These are phyloP conservation scores for Orycteropus afer DNA, from an alignment of 2,113 vertebrate genomes.

Conservation along the genomic window DNA sequence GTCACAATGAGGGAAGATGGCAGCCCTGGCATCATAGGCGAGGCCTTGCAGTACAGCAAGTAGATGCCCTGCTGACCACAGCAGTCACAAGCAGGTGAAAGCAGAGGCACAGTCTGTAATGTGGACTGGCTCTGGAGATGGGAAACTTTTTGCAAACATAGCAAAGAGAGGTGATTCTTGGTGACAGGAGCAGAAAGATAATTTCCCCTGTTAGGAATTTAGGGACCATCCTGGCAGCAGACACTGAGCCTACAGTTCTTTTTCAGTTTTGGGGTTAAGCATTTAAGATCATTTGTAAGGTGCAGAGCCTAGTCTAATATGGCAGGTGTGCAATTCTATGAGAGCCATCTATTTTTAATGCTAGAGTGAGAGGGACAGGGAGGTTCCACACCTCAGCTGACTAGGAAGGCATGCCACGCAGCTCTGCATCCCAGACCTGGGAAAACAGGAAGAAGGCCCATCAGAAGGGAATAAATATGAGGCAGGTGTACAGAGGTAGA, in stretches of 20 bases:
- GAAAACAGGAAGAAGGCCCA: slow-evolving; percentile 46
- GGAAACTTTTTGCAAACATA: slow-evolving; percentile 35
- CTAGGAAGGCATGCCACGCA: neutral
- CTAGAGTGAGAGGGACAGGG: neutral
- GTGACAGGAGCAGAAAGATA: slow-evolving; percentile 2
- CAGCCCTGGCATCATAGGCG: neutral
- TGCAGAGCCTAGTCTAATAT: neutral
- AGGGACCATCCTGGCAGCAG: neutral
- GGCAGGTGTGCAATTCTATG: slow-evolving; percentile 52
- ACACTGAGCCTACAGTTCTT: neutral
- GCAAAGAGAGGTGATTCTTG: neutral
- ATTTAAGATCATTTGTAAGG: slow-evolving; percentile 37
- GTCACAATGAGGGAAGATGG: neutral
- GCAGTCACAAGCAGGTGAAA: neutral
- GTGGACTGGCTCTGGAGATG: neutral
- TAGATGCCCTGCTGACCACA: neutral
- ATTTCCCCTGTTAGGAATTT: neutral
- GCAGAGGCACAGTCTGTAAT: neutral
- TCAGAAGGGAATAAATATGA: slow-evolving; percentile 38
- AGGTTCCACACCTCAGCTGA: neutral
- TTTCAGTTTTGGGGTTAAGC: neutral
- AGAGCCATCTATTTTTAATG: slow-evolving; percentile 64
- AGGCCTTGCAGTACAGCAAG: neutral
- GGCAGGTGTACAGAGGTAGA: slow-evolving; percentile 71
- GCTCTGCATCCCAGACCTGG: neutral